A percentile compares a stretch with the other conserved stretches of the same genome.
Evolutionary conservation across 2,113 vertebrate genomes (phyloP).

Genomic region (Pampusana beccarii): DNA sequence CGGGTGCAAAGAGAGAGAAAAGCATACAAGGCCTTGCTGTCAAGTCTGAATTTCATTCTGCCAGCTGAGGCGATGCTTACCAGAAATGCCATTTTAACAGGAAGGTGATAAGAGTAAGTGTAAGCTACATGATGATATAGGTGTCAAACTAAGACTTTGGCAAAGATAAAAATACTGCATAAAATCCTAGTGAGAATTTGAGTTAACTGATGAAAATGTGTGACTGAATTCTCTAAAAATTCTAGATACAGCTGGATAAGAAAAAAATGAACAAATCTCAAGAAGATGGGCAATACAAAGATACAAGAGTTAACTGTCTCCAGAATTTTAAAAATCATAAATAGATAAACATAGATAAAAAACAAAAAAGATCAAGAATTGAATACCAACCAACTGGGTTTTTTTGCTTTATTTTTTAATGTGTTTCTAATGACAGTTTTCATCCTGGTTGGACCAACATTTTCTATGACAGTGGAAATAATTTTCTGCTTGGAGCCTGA

Average conservation of each 20-base stretch:
- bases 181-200: conserved; percentile 32
- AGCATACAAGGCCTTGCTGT: conserved; percentile 3
- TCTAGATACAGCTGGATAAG: neutral
- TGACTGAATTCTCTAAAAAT: conserved; percentile 9
- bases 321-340: neutral
- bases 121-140: conserved; percentile 28
- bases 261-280: neutral
- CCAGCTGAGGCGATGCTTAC: conserved; percentile 54
- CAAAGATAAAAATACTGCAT: conserved; percentile 41
- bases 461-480: neutral
- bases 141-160: conserved; percentile 56
- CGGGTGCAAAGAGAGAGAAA: neutral
- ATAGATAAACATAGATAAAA: neutral
- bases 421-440: neutral
- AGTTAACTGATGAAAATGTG: conserved; percentile 24
- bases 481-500: neutral
- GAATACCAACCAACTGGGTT: neutral
- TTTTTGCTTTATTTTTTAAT: neutral
- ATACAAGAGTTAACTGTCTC: neutral
- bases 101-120: conserved; percentile 55
- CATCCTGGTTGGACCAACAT: neutral
- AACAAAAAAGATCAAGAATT: neutral
- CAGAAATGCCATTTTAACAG: conserved; percentile 50
- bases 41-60: conserved; percentile 49
- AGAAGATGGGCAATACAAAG: neutral